These are phyloP conservation scores for Parapsyche elsis DNA, from an alignment of 1,140 invertebrate genomes.

Conservation along the genomic window DNA sequence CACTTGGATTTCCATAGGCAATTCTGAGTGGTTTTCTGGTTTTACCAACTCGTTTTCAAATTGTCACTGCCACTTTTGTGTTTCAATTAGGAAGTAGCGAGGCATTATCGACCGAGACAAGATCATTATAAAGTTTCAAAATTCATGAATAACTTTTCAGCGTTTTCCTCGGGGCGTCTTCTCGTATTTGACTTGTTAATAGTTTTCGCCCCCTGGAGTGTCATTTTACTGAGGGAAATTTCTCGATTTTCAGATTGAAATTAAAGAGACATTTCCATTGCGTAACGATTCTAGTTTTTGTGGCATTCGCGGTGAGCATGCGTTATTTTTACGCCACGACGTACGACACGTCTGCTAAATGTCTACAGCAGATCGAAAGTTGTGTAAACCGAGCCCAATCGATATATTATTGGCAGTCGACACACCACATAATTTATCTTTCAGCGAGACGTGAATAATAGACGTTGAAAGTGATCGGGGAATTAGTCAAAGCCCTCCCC, in stretches of 20 bases:
- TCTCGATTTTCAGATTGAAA: too few species aligned
- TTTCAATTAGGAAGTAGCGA: conserved; percentile 27
- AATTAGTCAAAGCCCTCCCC: not conserved
- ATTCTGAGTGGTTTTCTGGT: too few species aligned
- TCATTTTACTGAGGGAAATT: too few species aligned
- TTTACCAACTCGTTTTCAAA: not conserved
- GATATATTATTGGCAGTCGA: conserved; percentile 9
- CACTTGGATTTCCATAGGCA: too few species aligned
- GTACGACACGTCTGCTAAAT: conserved; percentile 17
- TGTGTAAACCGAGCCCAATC: conserved; percentile 9
- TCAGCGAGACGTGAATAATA: not conserved
- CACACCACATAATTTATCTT: conserved; percentile 14
- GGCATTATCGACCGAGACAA: conserved; percentile 27
- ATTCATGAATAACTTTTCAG: conserved; percentile 41
- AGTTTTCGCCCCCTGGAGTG: not conserved
- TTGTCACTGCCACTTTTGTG: conserved; percentile 10
- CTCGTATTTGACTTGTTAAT: conserved; percentile 39
- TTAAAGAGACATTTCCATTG: too few species aligned
- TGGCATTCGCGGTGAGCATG: too few species aligned
- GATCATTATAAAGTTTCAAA: conserved; percentile 39
- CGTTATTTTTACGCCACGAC: conserved; percentile 4
- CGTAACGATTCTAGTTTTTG: too few species aligned
- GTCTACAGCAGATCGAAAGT: conserved; percentile 5
- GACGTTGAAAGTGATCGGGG: not conserved
- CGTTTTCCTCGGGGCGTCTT: not conserved